Base-by-base conservation (phyloP, 2,888 invertebrate species). In the Pycnomerus fuliginosus region DNA sequence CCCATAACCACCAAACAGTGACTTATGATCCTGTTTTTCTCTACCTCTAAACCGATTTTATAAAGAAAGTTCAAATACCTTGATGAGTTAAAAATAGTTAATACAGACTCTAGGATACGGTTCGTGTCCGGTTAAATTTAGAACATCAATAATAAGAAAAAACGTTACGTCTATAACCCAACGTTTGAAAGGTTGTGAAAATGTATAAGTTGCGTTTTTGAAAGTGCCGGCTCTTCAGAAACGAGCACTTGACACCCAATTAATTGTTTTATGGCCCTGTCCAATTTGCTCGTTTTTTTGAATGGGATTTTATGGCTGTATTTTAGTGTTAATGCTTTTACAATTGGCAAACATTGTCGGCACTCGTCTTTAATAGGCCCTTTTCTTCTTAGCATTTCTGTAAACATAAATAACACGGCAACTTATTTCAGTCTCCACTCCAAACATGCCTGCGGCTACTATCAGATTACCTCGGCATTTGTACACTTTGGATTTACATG, bases 61-160 rank as follows among this genome's bases (percentile, higher is more conserved):
- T 13, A 20, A 24, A 34, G 25, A 38, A 38, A 33, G 37, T 44
- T 38, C 44, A 44, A 31, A 44, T 33, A 44, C 39, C 37, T 33
- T 14, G 8, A 7, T 4, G 10, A 4, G 27, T 32, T 39, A 38
- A 39, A 44, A 44, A 39, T 45, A 45, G 20, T 30, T 12, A 28
- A 20, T 16, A 28, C 24, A 35, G 22, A 14, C 16, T 17, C 16
- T n/a, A 15, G 24, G 41, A 33, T 20, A 27, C 25, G 32, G 37
- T 41, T n/a, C 29, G 35, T 35, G 32, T 3, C 12, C 17, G 36
- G 11, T 8, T 44, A 44, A 32, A 31, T 37, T 44, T 44, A 44
- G 44, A 44, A 27, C 25, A 20, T 16, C 17, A 29, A 36, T 35
- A 5, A 35, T 28, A 12, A 23, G 3, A 42, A 34, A 16, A 34